Percentiles rank a stretch among this genome's conserved stretches.
These are phyloP conservation scores for Pocota personata DNA, from an alignment of 2,888 invertebrate species.

Conservation along the genomic window DNA sequence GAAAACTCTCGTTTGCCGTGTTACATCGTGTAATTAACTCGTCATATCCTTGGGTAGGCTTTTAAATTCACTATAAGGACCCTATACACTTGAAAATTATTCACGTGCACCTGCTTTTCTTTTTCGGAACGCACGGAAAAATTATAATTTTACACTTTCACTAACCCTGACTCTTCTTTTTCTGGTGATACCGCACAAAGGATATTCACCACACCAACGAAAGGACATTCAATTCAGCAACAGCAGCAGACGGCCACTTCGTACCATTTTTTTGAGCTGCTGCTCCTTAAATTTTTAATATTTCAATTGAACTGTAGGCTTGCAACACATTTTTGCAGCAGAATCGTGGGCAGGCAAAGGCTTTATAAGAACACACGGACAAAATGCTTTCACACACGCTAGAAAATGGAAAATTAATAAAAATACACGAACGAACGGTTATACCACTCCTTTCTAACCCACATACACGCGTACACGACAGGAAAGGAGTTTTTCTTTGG, in stretches of 20 bases:
- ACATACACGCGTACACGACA: slow-evolving; percentile 51
- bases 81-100: slow-evolving; percentile 17
- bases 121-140: background rate
- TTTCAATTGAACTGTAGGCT: slow-evolving; percentile 24
- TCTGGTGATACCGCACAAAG: background rate
- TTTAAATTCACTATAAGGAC: slow-evolving; percentile 42
- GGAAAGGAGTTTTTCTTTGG: slow-evolving; percentile 30
- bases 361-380: slow-evolving; percentile 14
- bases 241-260: slow-evolving; percentile 11
- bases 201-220: slow-evolving; percentile 27
- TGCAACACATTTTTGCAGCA: background rate
- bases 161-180: background rate
- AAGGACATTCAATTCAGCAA: slow-evolving; percentile 6
- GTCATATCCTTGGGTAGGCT: slow-evolving; percentile 20
- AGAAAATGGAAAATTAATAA: slow-evolving; percentile 20
- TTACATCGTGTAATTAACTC: slow-evolving; percentile 64
- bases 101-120: slow-evolving; percentile 4
- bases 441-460: slow-evolving; percentile 70
- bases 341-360: background rate
- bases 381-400: slow-evolving; percentile 43
- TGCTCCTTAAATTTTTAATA: slow-evolving; percentile 40
- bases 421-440: slow-evolving; percentile 63
- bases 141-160: slow-evolving; percentile 1
- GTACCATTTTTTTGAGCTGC: slow-evolving; percentile 9
- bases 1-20: slow-evolving; percentile 16